Evolutionary conservation across 2,797 vertebrate species (phyloP), one percentile per base, ranked within the genome.

Genomic region (Hyperoplus immaculatus): DNA sequence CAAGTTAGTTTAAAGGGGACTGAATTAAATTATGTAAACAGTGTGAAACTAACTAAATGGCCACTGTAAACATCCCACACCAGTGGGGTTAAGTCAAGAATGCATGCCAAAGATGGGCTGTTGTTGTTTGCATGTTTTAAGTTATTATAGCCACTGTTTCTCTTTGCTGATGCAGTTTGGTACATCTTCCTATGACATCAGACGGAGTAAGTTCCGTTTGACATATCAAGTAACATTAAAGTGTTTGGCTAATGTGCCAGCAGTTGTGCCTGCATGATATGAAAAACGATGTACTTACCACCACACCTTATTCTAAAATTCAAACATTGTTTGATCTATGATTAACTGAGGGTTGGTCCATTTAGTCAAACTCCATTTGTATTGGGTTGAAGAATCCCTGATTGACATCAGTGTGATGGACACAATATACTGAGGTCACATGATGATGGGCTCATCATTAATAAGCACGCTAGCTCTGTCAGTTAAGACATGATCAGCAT

Each of bases 21-120:
- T 60, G 14, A 29, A 29, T 29, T 29, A 56, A 5, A 57, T 38
- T 29, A 59, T 8, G 56, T 39, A 59, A 57, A 41, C 6, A 15
- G 38, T 49, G 57, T 58, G 42, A 42, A 75, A 53, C 21, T 54
- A 69, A 70, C 3, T 38, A 45, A 56, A 68, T 18, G 8, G 29
- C n/a, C 45, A 21, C 63, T 38, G 36, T 75, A 49, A 65, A 75
- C 18, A 42, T 49, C 38, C 42, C 9, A 9, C n/a, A 15, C 66
- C 14, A 38, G 54, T 29, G 38, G 8, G 21, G 15, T 64, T 45
- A 21, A 43, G 9, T 51, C 9, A 21, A 56, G 15, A 13, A 16
- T 56, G 38, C 3, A 38, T 45, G 39, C 7, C 38, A 56, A 45
- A 56, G 54, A n/a, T 45, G 61, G 47, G 39, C 41, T 61, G 15